These are phyloP conservation scores for Holocentrus rufus DNA, from an alignment of 2,797 vertebrate species.

Conservation along the genomic window DNA sequence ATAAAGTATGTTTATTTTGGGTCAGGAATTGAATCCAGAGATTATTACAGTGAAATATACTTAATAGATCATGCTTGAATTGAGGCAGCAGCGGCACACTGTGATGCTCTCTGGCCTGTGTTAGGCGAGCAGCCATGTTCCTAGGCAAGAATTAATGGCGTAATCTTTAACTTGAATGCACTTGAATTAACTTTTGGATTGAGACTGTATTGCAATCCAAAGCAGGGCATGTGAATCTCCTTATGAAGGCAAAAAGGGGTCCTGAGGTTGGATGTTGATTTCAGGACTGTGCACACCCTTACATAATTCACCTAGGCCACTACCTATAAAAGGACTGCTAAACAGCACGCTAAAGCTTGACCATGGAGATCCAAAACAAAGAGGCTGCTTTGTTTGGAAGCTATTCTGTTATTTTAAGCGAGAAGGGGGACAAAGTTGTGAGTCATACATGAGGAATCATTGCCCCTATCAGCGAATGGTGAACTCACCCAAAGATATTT, in stretches of 20 bases:
- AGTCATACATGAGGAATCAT: slow-evolving; percentile 75
- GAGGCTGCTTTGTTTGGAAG: slow-evolving; percentile 78
- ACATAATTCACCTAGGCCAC: slow-evolving; percentile 73
- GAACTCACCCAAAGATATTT: slow-evolving; percentile 50
- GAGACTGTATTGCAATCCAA: slow-evolving; percentile 40
- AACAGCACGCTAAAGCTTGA: slow-evolving; percentile 57
- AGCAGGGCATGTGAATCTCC: slow-evolving; percentile 50
- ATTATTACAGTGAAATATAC: slow-evolving; percentile 1
- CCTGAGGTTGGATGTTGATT: slow-evolving; percentile 61
- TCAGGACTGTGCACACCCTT: slow-evolving; percentile 59
- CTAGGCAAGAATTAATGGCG: slow-evolving; percentile 12
- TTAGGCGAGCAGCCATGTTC: slow-evolving; percentile 1
- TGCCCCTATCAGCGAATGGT: slow-evolving; percentile 57
- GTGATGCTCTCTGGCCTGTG: background rate
- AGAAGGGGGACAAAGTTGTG: slow-evolving; percentile 68
- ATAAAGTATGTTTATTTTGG: slow-evolving; percentile 6
- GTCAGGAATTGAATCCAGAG: background rate
- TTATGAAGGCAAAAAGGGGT: slow-evolving; percentile 71
- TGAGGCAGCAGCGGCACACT: background rate
- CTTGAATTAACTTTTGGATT: background rate
- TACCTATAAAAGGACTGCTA: slow-evolving; percentile 83
- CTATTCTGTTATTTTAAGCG: slow-evolving; percentile 72
- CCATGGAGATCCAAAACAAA: slow-evolving; percentile 65
- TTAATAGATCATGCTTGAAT: background rate
- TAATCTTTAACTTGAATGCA: slow-evolving; percentile 8